Evolutionary conservation across 2,888 invertebrate species (phyloP).

Genomic region (Aproaerema taeniolella): DNA sequence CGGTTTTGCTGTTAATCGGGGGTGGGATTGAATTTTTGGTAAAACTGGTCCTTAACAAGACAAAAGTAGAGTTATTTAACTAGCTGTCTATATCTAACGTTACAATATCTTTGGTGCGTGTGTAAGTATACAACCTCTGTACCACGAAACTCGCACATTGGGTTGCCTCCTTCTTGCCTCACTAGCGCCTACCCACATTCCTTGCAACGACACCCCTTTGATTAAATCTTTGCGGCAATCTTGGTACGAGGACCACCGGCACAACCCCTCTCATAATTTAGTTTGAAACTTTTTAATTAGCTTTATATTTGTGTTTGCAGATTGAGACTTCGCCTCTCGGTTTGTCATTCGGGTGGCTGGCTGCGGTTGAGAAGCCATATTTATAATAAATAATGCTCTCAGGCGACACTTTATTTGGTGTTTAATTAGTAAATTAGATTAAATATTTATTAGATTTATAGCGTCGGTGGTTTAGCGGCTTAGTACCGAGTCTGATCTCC

Average conservation of each 20-base stretch:
- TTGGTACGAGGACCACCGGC: slow-evolving; percentile 67
- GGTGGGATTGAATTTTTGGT: too few relatives aligned
- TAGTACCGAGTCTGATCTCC: too few relatives aligned
- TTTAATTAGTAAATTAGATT: too few relatives aligned
- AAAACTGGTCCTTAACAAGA: too few relatives aligned
- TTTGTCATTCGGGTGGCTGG: slow-evolving; percentile 62
- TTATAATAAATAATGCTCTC: slow-evolving; percentile 61
- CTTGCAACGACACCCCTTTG: slow-evolving; percentile 53
- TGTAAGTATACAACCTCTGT: slow-evolving; percentile 43
- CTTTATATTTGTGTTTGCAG: slow-evolving; percentile 77
- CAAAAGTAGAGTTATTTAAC: too few relatives aligned
- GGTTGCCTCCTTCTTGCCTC: too few relatives aligned
- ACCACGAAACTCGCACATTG: slow-evolving; percentile 40
- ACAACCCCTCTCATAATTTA: slow-evolving; percentile 76
- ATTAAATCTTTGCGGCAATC: slow-evolving; percentile 69
- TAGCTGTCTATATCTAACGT: too few relatives aligned
- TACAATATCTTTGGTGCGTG: too few relatives aligned
- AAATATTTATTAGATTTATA: too few relatives aligned
- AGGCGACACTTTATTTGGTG: too few relatives aligned
- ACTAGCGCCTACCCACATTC: slow-evolving; percentile 43
- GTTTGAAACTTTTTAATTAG: slow-evolving; percentile 78
- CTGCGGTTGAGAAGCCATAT: slow-evolving; percentile 65
- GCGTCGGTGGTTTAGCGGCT: too few relatives aligned
- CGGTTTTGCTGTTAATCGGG: too few relatives aligned
- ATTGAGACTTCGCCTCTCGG: slow-evolving; percentile 69